Evolutionary conservation across 53 echinoderm and acorn worm species (phyloP).

Genomic region (Antedon mediterranea): DNA sequence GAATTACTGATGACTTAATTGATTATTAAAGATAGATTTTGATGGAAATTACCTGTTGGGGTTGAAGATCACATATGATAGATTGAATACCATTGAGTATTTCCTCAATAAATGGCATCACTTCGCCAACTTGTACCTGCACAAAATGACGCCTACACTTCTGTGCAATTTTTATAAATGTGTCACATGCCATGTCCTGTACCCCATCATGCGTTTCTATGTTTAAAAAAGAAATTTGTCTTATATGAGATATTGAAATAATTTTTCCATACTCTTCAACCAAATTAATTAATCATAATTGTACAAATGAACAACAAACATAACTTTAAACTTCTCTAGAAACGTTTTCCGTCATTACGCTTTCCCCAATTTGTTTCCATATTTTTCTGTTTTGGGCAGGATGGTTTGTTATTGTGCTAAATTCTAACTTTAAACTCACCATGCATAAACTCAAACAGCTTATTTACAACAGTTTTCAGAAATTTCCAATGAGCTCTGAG

Average conservation of each 20-base stretch:
- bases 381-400: too few relatives aligned
- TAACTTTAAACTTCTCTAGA: too few relatives aligned
- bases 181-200: slow-evolving; percentile 98
- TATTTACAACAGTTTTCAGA: slow-evolving; percentile 95
- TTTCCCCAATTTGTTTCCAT: too few relatives aligned
- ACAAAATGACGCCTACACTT: slow-evolving; percentile 97
- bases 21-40: too few relatives aligned
- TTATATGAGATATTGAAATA: too few relatives aligned
- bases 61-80: slow-evolving; percentile 93
- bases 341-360: too few relatives aligned
- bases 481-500: slow-evolving; percentile 98
- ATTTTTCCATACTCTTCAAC: too few relatives aligned
- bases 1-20: too few relatives aligned
- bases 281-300: too few relatives aligned
- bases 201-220: slow-evolving; percentile 97
- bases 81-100: slow-evolving; percentile 89
- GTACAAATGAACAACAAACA: too few relatives aligned
- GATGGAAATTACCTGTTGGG: slow-evolving; percentile 61
- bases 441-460: slow-evolving; percentile 99
- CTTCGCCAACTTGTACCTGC: slow-evolving; percentile 94
- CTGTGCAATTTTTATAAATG: slow-evolving; percentile 97
- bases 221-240: too few relatives aligned
- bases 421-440: slow-evolving; percentile 30
- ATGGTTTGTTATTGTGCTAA: too few relatives aligned
- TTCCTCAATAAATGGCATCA: slow-evolving; percentile 98